These are phyloP conservation scores for Piaya cayana DNA, from an alignment of 2,113 vertebrate species.

Conservation along the genomic window DNA sequence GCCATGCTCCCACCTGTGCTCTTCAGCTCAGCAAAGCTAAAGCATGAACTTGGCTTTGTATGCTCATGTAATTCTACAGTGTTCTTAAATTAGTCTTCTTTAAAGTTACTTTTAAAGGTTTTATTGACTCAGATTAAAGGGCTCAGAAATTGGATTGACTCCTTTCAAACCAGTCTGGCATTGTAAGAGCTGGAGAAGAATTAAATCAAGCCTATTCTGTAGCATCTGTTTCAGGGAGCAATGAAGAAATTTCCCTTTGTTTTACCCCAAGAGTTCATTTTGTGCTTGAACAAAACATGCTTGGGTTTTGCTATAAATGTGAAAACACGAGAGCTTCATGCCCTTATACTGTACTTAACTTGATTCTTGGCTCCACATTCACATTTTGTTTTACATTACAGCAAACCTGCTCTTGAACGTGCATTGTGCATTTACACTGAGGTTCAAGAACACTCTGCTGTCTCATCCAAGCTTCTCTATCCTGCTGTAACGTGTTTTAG, in stretches of 20 bases:
- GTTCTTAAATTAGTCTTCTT: not conserved
- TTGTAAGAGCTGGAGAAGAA: not conserved
- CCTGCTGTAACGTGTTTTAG: not conserved
- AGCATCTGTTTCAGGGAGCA: not conserved
- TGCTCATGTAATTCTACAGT: not conserved
- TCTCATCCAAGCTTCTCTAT: not conserved
- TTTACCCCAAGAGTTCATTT: not conserved
- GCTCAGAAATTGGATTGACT: not conserved
- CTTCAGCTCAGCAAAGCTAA: not conserved
- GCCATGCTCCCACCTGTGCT: not conserved
- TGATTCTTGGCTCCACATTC: not conserved
- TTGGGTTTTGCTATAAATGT: not conserved
- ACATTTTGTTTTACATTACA: not conserved
- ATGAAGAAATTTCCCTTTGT: not conserved
- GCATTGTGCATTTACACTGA: not conserved
- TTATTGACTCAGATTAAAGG: not conserved
- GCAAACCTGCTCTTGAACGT: not conserved
- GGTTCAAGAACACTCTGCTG: not conserved
- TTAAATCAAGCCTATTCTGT: not conserved
- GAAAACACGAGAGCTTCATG: not conserved
- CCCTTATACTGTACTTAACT: not conserved
- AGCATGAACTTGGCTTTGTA: not conserved
- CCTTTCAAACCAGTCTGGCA: not conserved
- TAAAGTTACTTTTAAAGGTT: not conserved
- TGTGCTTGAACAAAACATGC: not conserved